Evolutionary conservation across 2,888 invertebrate species (phyloP), one percentile per base, ranked within the genome.

Genomic region (Euspilapteryx auroguttella): DNA sequence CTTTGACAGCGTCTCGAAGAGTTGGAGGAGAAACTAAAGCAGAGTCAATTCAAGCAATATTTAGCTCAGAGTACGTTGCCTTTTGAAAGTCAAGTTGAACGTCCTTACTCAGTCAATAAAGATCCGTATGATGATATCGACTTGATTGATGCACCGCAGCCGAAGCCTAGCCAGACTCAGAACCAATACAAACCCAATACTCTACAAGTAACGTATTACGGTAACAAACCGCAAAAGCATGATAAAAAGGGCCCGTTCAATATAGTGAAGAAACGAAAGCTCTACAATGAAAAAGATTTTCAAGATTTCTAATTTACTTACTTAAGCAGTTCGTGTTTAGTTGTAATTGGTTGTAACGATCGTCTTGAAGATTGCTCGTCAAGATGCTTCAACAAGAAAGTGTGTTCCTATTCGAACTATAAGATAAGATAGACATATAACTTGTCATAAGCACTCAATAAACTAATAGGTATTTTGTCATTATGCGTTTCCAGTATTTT

Each of bases 1-100:
- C n/a, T n/a, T n/a, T n/a, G n/a, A 32, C 47, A 69, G 68, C 48
- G 55, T 32, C 40, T 73, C 24, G 64, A 68, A 43, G 71, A 71
- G 30, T 37, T 75, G 29, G 76, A 76, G 37, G 68, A 73, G 44
- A 71, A 71, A 56, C 42, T 68, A 1, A 73, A 68, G 35, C 68
- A 71, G 33, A 62, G 42, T 30, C 58, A 69, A 35, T 75, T 75
- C 40, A 71, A 69, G 34, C 58, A 71, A 37, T 71, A 63, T 34
- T 45, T 73, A 21, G 63, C 55, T 1, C 61, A 66, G 30, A 63
- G 39, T 36, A 44, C 45, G 12, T 57, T 58, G 33, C 35, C 56
- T 2, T 57, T 47, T 24, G 65, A 65, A 35, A 55, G 42, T 29
- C 56, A 52, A 37, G 68, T 57, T 9, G 71, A 68, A 40, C 47